Conservation (phyloP, 2,888 invertebrate genomes). For the Chymomyza amoena region DNA sequence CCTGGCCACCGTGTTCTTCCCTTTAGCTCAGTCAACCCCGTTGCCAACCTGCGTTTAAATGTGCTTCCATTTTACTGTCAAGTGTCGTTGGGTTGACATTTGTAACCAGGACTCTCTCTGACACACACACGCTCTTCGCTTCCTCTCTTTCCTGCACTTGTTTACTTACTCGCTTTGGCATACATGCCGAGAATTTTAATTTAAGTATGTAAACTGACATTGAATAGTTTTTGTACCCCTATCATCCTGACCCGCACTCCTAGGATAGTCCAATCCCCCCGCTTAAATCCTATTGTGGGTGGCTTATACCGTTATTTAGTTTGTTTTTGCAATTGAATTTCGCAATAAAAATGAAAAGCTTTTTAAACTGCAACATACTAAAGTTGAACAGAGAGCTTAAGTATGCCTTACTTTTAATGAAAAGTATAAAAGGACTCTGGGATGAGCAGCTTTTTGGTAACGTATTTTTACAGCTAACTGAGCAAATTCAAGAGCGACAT, state of each 20-base stretch:
- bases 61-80: conserved; percentile 74
- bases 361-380: not conserved
- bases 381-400: not conserved
- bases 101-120: conserved; percentile 21
- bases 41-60: conserved; percentile 53
- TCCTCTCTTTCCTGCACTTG: conserved; percentile 7
- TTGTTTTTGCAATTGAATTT: conserved; percentile 58
- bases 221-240: conserved; percentile 56
- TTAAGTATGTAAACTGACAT: conserved; percentile 72
- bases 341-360: conserved; percentile 29
- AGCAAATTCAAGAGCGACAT: not conserved
- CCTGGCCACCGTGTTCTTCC: not conserved
- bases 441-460: not conserved
- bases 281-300: not conserved
- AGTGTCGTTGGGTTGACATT: conserved; percentile 70
- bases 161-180: not conserved
- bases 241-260: not conserved
- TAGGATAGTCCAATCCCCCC: not conserved
- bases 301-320: not conserved
- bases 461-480: not conserved
- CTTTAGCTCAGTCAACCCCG: conserved; percentile 26
- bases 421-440: not conserved
- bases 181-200: conserved; percentile 63
- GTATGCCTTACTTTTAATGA: not conserved
- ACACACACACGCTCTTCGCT: conserved; percentile 18